Evolutionary conservation across 2,888 invertebrate genomes (phyloP).

Genomic region (Unio pictorum): DNA sequence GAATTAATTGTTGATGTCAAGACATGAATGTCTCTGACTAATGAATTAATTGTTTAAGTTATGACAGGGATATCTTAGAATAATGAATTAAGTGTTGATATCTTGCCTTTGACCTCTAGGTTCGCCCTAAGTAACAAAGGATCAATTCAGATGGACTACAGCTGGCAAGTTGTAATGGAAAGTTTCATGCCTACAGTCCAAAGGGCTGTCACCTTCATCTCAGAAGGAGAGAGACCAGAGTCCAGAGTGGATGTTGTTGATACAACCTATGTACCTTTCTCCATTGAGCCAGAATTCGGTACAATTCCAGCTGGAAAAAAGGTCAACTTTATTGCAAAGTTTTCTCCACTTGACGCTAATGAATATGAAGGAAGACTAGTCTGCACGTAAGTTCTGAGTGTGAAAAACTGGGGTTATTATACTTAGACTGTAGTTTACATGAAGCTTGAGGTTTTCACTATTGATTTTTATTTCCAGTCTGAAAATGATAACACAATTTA

Average conservation of each 20-base stretch:
- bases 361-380: constrained; percentile 68
- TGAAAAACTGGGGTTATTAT: too few relatives aligned
- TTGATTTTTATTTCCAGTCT: neutral
- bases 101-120: constrained; percentile 31
- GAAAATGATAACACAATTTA: too few relatives aligned
- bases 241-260: constrained; percentile 58
- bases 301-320: constrained; percentile 64
- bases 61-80: too few relatives aligned
- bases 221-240: constrained; percentile 60
- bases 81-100: too few relatives aligned
- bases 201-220: constrained; percentile 63
- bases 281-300: constrained; percentile 68
- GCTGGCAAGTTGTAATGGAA: constrained; percentile 70
- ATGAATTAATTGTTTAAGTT: too few relatives aligned
- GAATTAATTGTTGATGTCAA: too few relatives aligned
- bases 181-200: constrained; percentile 57
- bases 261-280: constrained; percentile 66
- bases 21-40: too few relatives aligned
- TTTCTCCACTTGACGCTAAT: constrained; percentile 69
- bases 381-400: constrained; percentile 61
- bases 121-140: constrained; percentile 66
- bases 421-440: neutral
- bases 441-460: neutral
- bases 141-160: constrained; percentile 65
- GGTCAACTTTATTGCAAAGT: constrained; percentile 60